Base-by-base conservation (phyloP, 1,140 invertebrate genomes). In the Maconellicoccus hirsutus region DNA sequence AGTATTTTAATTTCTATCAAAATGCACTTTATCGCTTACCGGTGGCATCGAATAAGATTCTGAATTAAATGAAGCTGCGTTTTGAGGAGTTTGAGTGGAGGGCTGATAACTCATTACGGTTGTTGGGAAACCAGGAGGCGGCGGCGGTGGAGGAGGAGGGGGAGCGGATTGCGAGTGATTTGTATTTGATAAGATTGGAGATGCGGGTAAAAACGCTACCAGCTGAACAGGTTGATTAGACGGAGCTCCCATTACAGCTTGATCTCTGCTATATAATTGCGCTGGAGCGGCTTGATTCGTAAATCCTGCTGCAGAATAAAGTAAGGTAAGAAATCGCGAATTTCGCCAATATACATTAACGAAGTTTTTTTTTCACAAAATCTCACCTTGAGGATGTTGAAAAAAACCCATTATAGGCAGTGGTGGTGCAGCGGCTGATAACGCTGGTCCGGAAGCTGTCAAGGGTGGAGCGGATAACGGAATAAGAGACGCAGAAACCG, bases 301-400 rank as follows among this genome's bases (percentile, higher is more conserved):
- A 26, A 16, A 66, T 12, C 61, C 61, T 66, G 25, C 21, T 25
- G 16, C 59, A 66, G 61, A 66, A 22, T 6, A 52, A 23, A 66
- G 16, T 23, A 66, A 19, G 16, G 52, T 66, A 16, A 6, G 25
- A 66, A 8, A 6, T 16, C 59, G 6, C 14, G n/a, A 6, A 22
- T 61, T 19, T 61, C 16, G 16, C 4, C 59, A 7, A 61, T 6
- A 22, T n/a, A n/a, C n/a, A n/a, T n/a, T n/a, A n/a, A n/a, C n/a
- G n/a, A n/a, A n/a, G n/a, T n/a, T n/a, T n/a, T n/a, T n/a, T n/a
- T n/a, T n/a, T n/a, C n/a, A n/a, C 16, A 19, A 4, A 25, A 12
- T 25, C 61, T 23, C 16, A 66, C 61, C 61, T 66, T 66, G 61
- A 23, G 61, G 61, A 25, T 66, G 61, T 26, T 66, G 61, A 25